A percentile compares a stretch with the other conserved stretches of the same genome.
Evolutionary conservation across 2,797 vertebrate species (phyloP).

Genomic region (Myotis myotis): DNA sequence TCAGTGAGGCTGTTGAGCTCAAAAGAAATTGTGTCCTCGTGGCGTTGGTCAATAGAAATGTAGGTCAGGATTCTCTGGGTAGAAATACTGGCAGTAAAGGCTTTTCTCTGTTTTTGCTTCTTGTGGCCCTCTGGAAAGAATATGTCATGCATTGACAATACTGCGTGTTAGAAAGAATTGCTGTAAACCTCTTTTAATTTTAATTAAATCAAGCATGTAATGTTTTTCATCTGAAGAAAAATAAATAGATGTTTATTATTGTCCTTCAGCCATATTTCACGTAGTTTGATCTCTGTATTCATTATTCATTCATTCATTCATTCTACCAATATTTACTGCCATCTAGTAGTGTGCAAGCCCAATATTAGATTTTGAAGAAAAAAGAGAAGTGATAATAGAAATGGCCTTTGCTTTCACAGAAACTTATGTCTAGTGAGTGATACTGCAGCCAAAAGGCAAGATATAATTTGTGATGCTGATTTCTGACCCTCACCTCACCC

Average conservation of each 20-base stretch:
- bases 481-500: not conserved
- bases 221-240: constrained; percentile 28
- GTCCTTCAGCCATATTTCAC: not conserved
- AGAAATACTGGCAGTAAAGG: not conserved
- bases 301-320: not conserved
- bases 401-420: not conserved
- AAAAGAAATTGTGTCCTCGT: not conserved
- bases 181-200: not conserved
- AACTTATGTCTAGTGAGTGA: not conserved
- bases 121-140: not conserved
- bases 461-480: not conserved
- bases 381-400: not conserved
- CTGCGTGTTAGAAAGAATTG: not conserved
- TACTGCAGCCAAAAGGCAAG: not conserved
- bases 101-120: not conserved
- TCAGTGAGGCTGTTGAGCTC: not conserved
- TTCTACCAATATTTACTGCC: not conserved
- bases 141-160: not conserved
- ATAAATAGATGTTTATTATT: not conserved
- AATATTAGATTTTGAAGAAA: not conserved
- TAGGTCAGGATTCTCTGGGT: not conserved
- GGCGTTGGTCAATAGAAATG: not conserved
- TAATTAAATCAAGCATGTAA: not conserved
- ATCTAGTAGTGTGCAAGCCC: not conserved
- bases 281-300: not conserved